phyloP scores from a whole-genome alignment of 2,797 vertebrate genomes.

The Loriculus beryllinus region DNA sequence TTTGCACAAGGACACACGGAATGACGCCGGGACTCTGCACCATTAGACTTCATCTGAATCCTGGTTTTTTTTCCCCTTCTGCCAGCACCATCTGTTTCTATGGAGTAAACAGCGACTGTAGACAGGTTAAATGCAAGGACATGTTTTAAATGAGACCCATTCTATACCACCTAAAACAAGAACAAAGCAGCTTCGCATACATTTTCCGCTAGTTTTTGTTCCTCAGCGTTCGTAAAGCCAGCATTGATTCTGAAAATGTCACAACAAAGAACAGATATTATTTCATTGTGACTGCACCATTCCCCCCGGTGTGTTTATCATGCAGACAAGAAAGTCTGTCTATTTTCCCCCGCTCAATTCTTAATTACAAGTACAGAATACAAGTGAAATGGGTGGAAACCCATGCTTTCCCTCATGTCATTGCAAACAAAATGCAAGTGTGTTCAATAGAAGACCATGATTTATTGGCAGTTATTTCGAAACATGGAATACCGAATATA shows the following conservation, averaged over 20 bases:
- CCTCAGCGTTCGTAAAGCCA: not conserved
- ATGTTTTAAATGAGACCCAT: not conserved
- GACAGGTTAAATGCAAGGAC: conserved; percentile 27
- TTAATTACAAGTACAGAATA: not conserved
- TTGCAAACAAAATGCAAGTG: not conserved
- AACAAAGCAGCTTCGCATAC: not conserved
- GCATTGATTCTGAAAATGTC: not conserved
- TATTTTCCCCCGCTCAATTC: not conserved
- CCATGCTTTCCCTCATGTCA: not conserved
- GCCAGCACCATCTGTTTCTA: conserved; percentile 43
- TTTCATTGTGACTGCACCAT: not conserved
- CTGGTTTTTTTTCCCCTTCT: not conserved
- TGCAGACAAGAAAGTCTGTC: not conserved
- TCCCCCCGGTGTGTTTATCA: not conserved
- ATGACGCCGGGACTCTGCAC: not conserved
- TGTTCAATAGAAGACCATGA: not conserved
- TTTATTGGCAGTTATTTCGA: conserved; percentile 53
- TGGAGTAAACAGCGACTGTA: not conserved
- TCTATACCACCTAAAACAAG: not conserved
- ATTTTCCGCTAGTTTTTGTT: not conserved
- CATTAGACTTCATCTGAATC: not conserved
- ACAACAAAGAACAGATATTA: not conserved
- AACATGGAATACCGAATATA: not conserved
- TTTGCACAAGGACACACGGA: not conserved
- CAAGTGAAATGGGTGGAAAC: not conserved